phyloP scores from a whole-genome alignment of 1,140 invertebrate species.

The Brachionus calyciflorus region DNA sequence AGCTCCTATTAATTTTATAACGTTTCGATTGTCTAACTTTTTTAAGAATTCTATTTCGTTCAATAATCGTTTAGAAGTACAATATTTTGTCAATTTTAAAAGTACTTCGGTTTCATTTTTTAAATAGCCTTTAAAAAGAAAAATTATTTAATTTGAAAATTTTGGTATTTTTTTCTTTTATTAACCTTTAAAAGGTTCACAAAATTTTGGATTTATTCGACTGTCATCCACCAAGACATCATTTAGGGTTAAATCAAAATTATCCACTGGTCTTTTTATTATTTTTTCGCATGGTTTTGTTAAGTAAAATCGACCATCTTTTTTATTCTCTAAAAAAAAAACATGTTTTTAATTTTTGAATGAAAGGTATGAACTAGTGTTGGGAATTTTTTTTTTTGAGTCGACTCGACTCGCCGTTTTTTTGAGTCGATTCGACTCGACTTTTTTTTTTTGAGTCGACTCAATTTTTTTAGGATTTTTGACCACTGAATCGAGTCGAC shows the following conservation, averaged over 20 bases:
- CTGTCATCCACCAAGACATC: constrained; percentile 5
- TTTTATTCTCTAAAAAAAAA: background rate
- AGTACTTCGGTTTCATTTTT: background rate
- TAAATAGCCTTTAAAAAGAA: background rate
- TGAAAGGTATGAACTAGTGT: too few species aligned
- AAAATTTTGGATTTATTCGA: background rate
- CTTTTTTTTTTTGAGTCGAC: too few species aligned
- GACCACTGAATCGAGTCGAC: too few species aligned
- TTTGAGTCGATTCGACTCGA: too few species aligned
- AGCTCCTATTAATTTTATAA: background rate
- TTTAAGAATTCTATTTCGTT: constrained; percentile 27
- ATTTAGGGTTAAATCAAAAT: background rate
- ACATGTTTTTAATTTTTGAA: background rate
- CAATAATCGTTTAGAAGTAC: background rate
- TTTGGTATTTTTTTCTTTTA: too few species aligned
- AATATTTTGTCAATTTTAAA: constrained; percentile 27
- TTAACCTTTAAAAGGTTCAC: background rate
- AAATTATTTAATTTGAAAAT: too few species aligned
- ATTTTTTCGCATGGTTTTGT: constrained; percentile 8
- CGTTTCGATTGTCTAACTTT: constrained; percentile 15
- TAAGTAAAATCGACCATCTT: background rate
- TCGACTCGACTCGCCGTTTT: too few species aligned
- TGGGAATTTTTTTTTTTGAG: too few species aligned
- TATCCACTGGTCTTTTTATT: background rate
- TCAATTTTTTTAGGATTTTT: too few species aligned